Evolutionary conservation across 1,140 invertebrate genomes (phyloP).

Genomic region (Parapsyche elsis): DNA sequence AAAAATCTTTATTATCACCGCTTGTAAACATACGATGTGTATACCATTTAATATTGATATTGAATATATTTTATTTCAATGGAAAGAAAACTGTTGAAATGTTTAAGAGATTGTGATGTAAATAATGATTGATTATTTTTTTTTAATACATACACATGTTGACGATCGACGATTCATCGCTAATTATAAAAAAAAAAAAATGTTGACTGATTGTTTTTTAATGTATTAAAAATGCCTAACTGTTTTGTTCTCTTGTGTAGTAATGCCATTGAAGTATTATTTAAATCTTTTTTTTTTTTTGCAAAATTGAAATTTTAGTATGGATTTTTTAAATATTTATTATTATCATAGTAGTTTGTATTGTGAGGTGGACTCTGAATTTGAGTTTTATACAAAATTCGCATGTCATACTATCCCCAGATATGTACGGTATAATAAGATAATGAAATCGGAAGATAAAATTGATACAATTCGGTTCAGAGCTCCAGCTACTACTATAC

Average conservation of each 20-base stretch:
- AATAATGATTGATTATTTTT: not conserved
- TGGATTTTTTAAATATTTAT: not conserved
- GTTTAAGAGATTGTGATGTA: not conserved
- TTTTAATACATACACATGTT: not conserved
- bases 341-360: not conserved
- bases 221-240: not conserved
- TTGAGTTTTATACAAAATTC: not conserved
- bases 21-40: no score
- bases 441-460: no score
- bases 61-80: slow-evolving; percentile 1
- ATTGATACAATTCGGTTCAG: slow-evolving; percentile 8
- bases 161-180: not conserved
- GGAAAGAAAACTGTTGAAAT: not conserved
- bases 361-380: not conserved
- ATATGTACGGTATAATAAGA: no score
- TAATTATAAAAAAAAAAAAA: slow-evolving; percentile 10
- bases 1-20: no score
- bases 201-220: slow-evolving; percentile 16
- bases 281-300: not conserved
- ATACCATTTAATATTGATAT: not conserved
- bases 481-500: slow-evolving; percentile 24
- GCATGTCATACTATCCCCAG: no score
- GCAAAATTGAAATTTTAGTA: not conserved
- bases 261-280: not conserved
- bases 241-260: not conserved